Evolutionary conservation across 1,140 invertebrate genomes (phyloP), one percentile per base, ranked within the genome.

Genomic region (Bombyx mandarina): DNA sequence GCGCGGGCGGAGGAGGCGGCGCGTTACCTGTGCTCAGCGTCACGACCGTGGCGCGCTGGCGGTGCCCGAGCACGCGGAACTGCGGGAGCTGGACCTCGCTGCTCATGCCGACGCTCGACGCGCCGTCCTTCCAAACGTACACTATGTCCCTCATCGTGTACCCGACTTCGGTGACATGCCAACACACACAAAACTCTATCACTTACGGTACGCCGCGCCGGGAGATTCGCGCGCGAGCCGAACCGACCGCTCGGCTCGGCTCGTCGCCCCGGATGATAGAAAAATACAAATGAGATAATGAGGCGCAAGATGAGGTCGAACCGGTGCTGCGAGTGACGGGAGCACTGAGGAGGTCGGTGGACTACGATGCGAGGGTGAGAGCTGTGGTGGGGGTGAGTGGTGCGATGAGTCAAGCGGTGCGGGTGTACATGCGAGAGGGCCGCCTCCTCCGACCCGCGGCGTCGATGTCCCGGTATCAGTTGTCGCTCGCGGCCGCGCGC

Each of bases 61-160:
- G 93, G 90, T 97, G 95, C 84, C 95, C 95, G 88, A 96, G 93
- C 82, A 98, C 96, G 88, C 95, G 93, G 90, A 98, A 98, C 90
- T 98, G 97, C 77, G 95, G 95, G 77, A 97, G 91, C 91, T 96
- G 94, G 89, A 97, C 95, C 88, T 96, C 94, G 89, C 92, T 93
- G 90, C 94, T 94, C 91, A 97, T 95, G 86, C 94, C 94, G 88
- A 97, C 95, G 89, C 95, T 96, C 88, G 93, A 91, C 88, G 92
- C 90, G 88, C 95, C 94, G 89, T 93, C 92, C 89, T 94, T 93
- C 96, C 97, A 98, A 91, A 94, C 96, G 92, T 98, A 98, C 88
- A 94, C 93, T 90, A 98, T 98, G 93, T 98, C 97, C 90, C 93
- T 94, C 93, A 96, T 97, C 90, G 95, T 96, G 93, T 98, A 98